Evolutionary conservation across 1,140 invertebrate species (phyloP), one percentile per base, ranked within the genome.

Genomic region (Delia radicum): DNA sequence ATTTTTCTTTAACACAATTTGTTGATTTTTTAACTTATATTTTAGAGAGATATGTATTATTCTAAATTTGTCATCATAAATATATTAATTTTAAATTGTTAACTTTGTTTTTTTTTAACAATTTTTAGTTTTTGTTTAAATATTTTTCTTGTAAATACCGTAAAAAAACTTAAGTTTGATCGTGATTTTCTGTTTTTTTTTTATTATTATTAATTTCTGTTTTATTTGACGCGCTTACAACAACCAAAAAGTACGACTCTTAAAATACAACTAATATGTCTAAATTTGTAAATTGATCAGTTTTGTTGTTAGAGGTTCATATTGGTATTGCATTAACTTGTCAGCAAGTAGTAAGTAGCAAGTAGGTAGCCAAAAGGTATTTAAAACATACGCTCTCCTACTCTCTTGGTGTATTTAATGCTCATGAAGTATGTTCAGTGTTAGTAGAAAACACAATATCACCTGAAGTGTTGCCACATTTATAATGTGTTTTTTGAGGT

Each of bases 161-260:
- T n/a, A n/a, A n/a, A n/a, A n/a, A n/a, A n/a, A n/a, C n/a, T 21
- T 33, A 21, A 2, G 3, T 24, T n/a, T 65, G 5, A 18, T 69
- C 15, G 5, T 33, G 33, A 63, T 61, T 33, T 24, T 69, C 37
- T 69, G 7, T 2, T 69, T 4, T 33, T 33, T 69, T 18, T 69
- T 21, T 33, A 33, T 69, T 29, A 3, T 5, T 69, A 33, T 33
- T 69, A 21, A 21, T 33, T 21, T 26, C 27, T 18, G 15, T 21
- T 69, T n/a, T 69, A 18, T 69, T 69, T 69, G 8, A 69, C 65
- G 65, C 65, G 65, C 65, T 69, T 69, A 69, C 65, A 69, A 69
- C 65, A 69, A 69, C 65, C 65, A 33, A 29, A 69, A 69, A 33
- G 65, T 69, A 69, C 65, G 65, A 69, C 65, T 69, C 65, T 69